These are phyloP conservation scores for Girardinichthys multiradiatus DNA, from an alignment of 2,113 vertebrate genomes.

Conservation along the genomic window DNA sequence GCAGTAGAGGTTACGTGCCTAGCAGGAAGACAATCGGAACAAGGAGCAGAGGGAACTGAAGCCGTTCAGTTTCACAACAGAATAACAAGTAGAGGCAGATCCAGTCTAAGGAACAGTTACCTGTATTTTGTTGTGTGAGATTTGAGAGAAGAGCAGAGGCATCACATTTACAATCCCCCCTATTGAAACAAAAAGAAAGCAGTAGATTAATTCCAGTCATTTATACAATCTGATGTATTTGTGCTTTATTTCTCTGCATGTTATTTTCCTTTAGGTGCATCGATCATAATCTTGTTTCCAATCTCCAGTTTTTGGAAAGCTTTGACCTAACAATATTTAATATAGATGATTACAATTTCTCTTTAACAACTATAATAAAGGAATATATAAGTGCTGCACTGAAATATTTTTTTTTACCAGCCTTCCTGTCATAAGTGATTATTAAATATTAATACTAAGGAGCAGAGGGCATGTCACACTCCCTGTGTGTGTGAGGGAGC, in stretches of 20 bases:
- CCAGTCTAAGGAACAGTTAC: conserved; percentile 35
- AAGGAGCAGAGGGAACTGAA: background rate
- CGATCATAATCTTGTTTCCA: background rate
- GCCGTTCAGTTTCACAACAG: background rate
- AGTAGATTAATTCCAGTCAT: background rate
- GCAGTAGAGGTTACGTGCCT: too few relatives aligned
- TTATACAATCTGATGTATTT: conserved; percentile 1
- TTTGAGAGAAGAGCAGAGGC: conserved; percentile 79
- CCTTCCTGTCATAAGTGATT: too few relatives aligned
- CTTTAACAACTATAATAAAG: too few relatives aligned
- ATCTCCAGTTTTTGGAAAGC: background rate
- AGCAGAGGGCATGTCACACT: too few relatives aligned
- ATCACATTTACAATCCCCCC: conserved; percentile 81
- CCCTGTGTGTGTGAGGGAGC: too few relatives aligned
- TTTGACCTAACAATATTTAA: background rate
- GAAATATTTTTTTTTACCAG: too few relatives aligned
- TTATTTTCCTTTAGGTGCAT: too few relatives aligned
- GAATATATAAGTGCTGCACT: too few relatives aligned
- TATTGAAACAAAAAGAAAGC: conserved; percentile 44
- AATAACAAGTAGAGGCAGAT: background rate
- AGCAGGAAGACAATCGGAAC: background rate
- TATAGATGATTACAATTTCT: too few relatives aligned
- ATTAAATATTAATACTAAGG: too few relatives aligned
- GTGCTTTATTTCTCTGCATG: background rate
- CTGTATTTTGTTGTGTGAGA: conserved; percentile 75